These are phyloP conservation scores for Smittia aterrima DNA, from an alignment of 2,888 invertebrate species.

Conservation along the genomic window DNA sequence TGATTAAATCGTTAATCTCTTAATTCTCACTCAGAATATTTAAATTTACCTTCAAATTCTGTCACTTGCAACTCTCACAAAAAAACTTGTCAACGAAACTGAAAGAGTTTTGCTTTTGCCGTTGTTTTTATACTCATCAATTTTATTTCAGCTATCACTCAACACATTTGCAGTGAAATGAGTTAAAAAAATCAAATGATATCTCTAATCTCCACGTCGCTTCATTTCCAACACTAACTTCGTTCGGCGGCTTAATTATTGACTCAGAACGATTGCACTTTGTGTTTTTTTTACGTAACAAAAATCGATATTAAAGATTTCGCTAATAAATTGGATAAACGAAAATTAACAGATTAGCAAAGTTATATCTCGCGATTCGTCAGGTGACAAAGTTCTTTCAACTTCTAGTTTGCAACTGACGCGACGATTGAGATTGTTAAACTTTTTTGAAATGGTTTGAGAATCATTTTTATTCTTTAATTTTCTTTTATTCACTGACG, in stretches of 20 bases:
- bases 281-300: not conserved
- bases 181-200: not conserved
- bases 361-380: too few species aligned
- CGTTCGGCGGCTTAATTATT: not conserved
- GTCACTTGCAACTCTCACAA: too few species aligned
- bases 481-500: not conserved
- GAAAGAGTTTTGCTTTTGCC: not conserved
- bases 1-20: not conserved
- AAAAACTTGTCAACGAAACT: not conserved
- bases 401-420: too few species aligned
- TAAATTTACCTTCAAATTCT: too few species aligned
- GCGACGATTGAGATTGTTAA: too few species aligned
- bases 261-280: not conserved
- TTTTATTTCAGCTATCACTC: constrained; percentile 7
- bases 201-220: not conserved
- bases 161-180: not conserved
- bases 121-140: constrained; percentile 18
- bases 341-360: too few species aligned
- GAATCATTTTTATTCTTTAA: too few species aligned
- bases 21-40: too few species aligned
- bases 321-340: too few species aligned
- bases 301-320: too few species aligned
- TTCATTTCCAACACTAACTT: not conserved
- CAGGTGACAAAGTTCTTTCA: too few species aligned
- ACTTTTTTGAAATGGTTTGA: too few species aligned